Percentiles rank a stretch among this genome's conserved stretches.
Conservation (phyloP, 2,888 invertebrate species). For the Acanthopleura granulata region DNA sequence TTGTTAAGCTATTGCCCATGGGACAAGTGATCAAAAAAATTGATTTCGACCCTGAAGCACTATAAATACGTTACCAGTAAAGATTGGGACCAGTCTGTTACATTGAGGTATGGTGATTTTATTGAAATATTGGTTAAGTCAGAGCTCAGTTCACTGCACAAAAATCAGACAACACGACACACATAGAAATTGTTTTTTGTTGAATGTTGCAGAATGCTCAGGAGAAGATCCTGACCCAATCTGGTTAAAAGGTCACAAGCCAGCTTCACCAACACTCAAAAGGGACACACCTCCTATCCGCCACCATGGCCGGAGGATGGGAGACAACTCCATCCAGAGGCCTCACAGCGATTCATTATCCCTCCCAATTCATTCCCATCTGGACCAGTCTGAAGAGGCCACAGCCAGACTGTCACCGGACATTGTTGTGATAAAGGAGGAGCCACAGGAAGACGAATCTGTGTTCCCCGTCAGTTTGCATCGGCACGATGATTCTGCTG, state of each 20-base stretch:
- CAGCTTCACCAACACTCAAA: neutral
- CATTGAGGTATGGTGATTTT: too few species aligned
- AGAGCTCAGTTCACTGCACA: too few species aligned
- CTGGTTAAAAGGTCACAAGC: neutral
- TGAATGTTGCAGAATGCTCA: neutral
- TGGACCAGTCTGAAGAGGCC: neutral
- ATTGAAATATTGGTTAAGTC: too few species aligned
- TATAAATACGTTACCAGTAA: too few species aligned
- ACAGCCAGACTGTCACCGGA: neutral
- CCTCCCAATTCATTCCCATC: neutral
- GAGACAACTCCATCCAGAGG: too few species aligned
- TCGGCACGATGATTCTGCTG: neutral
- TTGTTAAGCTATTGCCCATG: too few species aligned
- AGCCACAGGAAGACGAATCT: neutral
- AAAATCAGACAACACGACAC: too few species aligned
- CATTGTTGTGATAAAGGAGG: slow-evolving; percentile 1
- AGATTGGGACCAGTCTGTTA: too few species aligned
- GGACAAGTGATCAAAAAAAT: too few species aligned
- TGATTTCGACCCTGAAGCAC: too few species aligned
- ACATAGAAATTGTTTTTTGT: too few species aligned
- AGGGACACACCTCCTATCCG: neutral
- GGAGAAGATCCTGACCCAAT: neutral
- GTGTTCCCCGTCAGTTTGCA: neutral
- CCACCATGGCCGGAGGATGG: too few species aligned
- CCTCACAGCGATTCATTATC: neutral